Percentiles rank a stretch among this genome's conserved stretches.
Evolutionary conservation across 2,888 invertebrate species (phyloP).

Genomic region (Lomographa bimaculata): DNA sequence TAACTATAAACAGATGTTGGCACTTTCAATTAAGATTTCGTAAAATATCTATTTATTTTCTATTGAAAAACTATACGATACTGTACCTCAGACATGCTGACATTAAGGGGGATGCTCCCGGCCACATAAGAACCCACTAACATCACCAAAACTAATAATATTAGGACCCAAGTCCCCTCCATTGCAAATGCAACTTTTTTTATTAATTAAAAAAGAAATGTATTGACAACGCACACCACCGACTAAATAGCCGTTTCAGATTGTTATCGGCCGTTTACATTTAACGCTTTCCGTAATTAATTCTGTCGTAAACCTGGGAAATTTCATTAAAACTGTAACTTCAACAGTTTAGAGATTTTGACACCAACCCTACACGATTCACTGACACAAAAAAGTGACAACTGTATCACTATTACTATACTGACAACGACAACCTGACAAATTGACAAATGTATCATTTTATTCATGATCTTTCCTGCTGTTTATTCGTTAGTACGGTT

Average conservation of each 20-base stretch:
- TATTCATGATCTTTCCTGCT: too few species aligned
- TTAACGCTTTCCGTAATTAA: slow-evolving; percentile 44
- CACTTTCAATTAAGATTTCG: slow-evolving; percentile 3
- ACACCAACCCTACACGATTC: too few species aligned
- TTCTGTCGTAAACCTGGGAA: slow-evolving; percentile 36
- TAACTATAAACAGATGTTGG: slow-evolving; percentile 29
- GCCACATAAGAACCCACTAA: slow-evolving; percentile 97
- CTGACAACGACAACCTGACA: too few species aligned
- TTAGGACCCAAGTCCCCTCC: slow-evolving; percentile 93
- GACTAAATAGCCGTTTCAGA: slow-evolving; percentile 32
- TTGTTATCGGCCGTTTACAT: slow-evolving; percentile 40
- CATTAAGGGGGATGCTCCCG: slow-evolving; percentile 96
- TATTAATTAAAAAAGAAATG: slow-evolving; percentile 22
- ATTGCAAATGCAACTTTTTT: slow-evolving; percentile 68
- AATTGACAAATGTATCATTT: too few species aligned
- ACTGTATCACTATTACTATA: too few species aligned
- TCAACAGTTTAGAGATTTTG: slow-evolving; percentile 6
- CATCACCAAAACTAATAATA: slow-evolving; percentile 95
- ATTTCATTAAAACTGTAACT: slow-evolving; percentile 30
- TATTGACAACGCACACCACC: slow-evolving; percentile 26
- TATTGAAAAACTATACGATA: neutral
- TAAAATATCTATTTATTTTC: neutral
- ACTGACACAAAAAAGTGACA: too few species aligned
- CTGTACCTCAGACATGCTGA: slow-evolving; percentile 95
- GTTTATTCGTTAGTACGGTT: too few species aligned